Percentiles rank a stretch among this genome's conserved stretches.
Conservation (phyloP, 1,140 invertebrate species). For the Zeugodacus cucurbitae region DNA sequence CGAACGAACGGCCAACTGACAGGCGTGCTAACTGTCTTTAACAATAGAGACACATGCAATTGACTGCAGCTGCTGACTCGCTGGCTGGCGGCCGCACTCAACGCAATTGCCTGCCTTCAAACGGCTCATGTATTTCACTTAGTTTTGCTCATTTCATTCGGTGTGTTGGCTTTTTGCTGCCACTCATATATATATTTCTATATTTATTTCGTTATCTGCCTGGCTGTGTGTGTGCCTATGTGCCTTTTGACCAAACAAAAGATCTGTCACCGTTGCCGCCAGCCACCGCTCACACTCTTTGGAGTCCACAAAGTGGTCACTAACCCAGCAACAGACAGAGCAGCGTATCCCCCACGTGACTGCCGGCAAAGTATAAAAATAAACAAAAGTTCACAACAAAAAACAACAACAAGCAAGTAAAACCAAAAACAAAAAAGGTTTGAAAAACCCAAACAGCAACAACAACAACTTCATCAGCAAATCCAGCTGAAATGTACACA, state of each 20-base stretch:
- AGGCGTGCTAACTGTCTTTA: background rate
- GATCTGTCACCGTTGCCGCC: background rate
- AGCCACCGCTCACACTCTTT: background rate
- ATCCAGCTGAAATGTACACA: background rate
- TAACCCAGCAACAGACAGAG: background rate
- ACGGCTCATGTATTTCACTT: background rate
- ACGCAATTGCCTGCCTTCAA: background rate
- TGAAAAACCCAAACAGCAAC: background rate
- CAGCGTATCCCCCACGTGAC: background rate
- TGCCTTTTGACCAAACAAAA: background rate
- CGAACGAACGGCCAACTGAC: background rate
- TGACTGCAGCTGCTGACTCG: background rate
- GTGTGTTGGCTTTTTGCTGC: background rate
- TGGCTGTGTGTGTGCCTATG: background rate
- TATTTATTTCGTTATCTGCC: background rate
- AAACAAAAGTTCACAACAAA: background rate
- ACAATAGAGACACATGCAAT: background rate
- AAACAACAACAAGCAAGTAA: background rate
- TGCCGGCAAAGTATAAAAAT: background rate
- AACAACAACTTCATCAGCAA: background rate
- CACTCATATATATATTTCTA: background rate
- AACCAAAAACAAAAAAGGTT: constrained; percentile 13
- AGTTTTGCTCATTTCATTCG: background rate
- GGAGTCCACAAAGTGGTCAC: constrained; percentile 2
- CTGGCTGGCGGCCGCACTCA: background rate